phyloP scores from a whole-genome alignment of 1,140 invertebrate genomes.

The Uloborus diversus region DNA sequence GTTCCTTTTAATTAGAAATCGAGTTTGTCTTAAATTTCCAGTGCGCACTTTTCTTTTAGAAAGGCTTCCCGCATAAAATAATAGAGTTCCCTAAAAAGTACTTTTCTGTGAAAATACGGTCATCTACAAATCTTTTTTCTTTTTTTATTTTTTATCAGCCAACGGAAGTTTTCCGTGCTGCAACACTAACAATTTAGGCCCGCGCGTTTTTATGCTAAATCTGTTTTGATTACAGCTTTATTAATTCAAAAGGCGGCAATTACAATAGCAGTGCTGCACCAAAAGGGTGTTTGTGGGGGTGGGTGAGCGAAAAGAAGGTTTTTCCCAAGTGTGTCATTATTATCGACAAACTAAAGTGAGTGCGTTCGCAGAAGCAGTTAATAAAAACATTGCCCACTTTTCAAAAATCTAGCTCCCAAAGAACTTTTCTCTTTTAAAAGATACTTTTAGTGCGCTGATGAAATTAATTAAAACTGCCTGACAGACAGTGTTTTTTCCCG shows the following conservation, averaged over 20 bases:
- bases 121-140: slow-evolving; percentile 17
- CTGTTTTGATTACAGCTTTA: slow-evolving; percentile 57
- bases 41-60: slow-evolving; percentile 26
- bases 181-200: slow-evolving; percentile 48
- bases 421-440: slow-evolving; percentile 56
- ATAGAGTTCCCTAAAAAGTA: slow-evolving; percentile 50
- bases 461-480: slow-evolving; percentile 55
- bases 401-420: slow-evolving; percentile 47
- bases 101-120: slow-evolving; percentile 33
- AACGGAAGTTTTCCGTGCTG: neutral
- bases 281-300: neutral
- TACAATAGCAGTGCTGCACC: slow-evolving; percentile 36
- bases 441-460: slow-evolving; percentile 50
- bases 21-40: slow-evolving; percentile 56
- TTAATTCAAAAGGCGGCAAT: slow-evolving; percentile 56
- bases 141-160: slow-evolving; percentile 4
- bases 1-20: slow-evolving; percentile 56
- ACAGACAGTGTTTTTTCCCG: slow-evolving; percentile 47
- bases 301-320: neutral
- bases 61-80: slow-evolving; percentile 31
- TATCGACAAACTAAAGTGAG: slow-evolving; percentile 37
- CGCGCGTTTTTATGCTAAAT: slow-evolving; percentile 55
- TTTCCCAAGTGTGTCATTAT: slow-evolving; percentile 7
- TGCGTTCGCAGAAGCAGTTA: slow-evolving; percentile 36
- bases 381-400: slow-evolving; percentile 51